Evolutionary conservation across 2,113 vertebrate genomes (phyloP), one percentile per base, ranked within the genome.

Genomic region (Eretmochelys imbricata): DNA sequence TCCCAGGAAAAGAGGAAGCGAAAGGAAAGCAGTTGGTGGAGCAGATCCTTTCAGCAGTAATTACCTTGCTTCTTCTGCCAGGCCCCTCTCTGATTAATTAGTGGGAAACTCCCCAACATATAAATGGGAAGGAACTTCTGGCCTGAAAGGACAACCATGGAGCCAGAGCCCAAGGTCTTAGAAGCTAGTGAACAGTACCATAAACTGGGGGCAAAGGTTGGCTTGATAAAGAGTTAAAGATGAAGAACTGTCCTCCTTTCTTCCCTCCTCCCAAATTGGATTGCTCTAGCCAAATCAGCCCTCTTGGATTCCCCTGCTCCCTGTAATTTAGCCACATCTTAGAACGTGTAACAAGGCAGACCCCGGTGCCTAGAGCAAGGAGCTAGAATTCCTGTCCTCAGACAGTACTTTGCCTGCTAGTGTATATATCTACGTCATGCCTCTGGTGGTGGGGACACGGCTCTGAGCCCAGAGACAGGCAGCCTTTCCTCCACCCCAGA

Each of bases 121-220:
- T 46, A 78, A 46, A 46, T 48, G 42, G 75, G 24, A 46, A 78
- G 75, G 11, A 78, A 46, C 42, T 78, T 78, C 11, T n/a, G 48
- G 0, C 59, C 83, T 42, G 38, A 14, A 10, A 53, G 17, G 35
- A 59, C 7, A 16, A 6, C 16, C 48, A 31, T 59, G 22, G 19
- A 31, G 89, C 1, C 20, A 82, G 55, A 59, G 80, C 27, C 87
- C 22, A 51, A 50, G 24, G 35, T 1, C 0, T 1, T 54, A 35
- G 80, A 20, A 6, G 10, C 13, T 6, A 69, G 14, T 1, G 20
- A 84, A 80, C 10, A 87, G 53, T 49, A 59, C 5, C 4, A 22
- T 19, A 80, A 5, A 29, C 35, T 1, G 4, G 10, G 5, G 14
- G 16, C 0, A 1, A 88, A 8, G 11, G 46, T 29, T 19, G 75